Percentiles rank a stretch among this genome's conserved stretches.
Evolutionary conservation across 1,140 invertebrate species (phyloP).

Genomic region (Ridgeia piscesae): DNA sequence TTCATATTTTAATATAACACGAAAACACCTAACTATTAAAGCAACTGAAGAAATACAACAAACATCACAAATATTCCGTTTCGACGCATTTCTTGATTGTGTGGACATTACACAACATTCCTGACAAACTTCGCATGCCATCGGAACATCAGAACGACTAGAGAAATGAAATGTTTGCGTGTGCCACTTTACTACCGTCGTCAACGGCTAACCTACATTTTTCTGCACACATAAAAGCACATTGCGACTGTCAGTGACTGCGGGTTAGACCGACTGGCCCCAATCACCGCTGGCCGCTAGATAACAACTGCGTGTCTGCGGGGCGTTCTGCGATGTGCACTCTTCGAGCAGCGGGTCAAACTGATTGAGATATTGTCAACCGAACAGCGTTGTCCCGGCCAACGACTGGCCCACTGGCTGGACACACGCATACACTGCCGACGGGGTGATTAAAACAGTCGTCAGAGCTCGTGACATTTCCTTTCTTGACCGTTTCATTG

Average conservation of each 20-base stretch:
- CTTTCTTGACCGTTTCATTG: background rate
- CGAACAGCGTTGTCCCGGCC: background rate
- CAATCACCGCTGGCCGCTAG: background rate
- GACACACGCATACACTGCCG: background rate
- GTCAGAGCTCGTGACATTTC: background rate
- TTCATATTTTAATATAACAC: too few relatives aligned
- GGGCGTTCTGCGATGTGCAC: background rate
- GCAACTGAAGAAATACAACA: too few relatives aligned
- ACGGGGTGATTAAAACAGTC: background rate
- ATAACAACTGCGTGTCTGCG: background rate
- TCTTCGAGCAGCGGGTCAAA: background rate
- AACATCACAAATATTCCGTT: too few relatives aligned
- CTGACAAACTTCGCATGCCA: too few relatives aligned
- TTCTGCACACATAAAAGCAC: background rate
- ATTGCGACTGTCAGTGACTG: background rate
- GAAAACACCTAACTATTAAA: too few relatives aligned
- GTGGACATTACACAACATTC: too few relatives aligned
- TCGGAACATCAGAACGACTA: too few relatives aligned
- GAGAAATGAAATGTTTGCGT: too few relatives aligned
- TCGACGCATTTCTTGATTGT: too few relatives aligned
- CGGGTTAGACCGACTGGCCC: background rate
- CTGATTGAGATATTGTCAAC: background rate
- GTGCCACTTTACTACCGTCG: too few relatives aligned
- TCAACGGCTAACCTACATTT: too few relatives aligned
- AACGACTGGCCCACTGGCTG: background rate